A percentile compares a stretch with the other conserved stretches of the same genome.
Conservation (phyloP, 2,888 invertebrate species). For the Steromphala cineraria region DNA sequence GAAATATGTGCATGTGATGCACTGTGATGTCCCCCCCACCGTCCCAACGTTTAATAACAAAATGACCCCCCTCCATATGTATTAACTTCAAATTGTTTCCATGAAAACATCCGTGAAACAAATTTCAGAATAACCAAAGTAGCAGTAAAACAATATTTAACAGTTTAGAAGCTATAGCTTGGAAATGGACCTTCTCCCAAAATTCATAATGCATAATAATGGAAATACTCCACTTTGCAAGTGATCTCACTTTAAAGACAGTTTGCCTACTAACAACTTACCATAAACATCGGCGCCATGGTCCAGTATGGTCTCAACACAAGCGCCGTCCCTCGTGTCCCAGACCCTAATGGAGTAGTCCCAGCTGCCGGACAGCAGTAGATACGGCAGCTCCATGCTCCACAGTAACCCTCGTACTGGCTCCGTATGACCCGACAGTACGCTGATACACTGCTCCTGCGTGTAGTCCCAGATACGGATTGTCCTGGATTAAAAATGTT, state of each 20-base stretch:
- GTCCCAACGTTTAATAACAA: too few relatives aligned
- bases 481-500: slow-evolving; percentile 49
- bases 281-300: slow-evolving; percentile 77
- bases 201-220: too few relatives aligned
- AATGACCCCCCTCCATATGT: too few relatives aligned
- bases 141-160: too few relatives aligned
- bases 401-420: slow-evolving; percentile 75
- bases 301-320: slow-evolving; percentile 73
- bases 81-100: too few relatives aligned
- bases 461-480: slow-evolving; percentile 76
- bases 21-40: too few relatives aligned
- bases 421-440: slow-evolving; percentile 74
- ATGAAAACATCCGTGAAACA: too few relatives aligned
- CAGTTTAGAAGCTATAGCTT: too few relatives aligned
- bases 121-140: too few relatives aligned
- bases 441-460: slow-evolving; percentile 69
- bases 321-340: slow-evolving; percentile 75
- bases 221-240: background rate
- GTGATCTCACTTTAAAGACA: background rate
- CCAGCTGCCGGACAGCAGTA: slow-evolving; percentile 76
- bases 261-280: slow-evolving; percentile 36
- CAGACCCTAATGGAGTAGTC: slow-evolving; percentile 75
- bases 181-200: too few relatives aligned
- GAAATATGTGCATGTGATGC: too few relatives aligned
- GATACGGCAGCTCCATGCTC: slow-evolving; percentile 75